Conservation (phyloP, 2,888 invertebrate species). For the Bimastos eiseni region DNA sequence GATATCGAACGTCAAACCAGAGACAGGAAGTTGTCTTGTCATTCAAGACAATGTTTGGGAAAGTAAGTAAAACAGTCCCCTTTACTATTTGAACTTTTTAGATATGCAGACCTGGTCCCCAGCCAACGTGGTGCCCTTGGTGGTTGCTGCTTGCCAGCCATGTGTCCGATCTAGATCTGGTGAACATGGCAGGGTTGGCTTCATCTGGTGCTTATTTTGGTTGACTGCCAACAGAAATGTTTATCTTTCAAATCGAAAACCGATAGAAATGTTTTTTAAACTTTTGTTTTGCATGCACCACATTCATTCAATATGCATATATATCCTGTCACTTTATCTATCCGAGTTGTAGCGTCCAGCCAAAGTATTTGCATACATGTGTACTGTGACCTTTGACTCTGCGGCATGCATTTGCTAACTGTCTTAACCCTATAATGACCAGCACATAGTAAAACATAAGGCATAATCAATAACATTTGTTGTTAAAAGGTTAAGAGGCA, state of each 20-base stretch:
- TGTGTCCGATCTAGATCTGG: too few species aligned
- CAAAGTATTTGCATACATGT: too few species aligned
- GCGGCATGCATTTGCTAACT: too few species aligned
- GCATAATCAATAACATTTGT: too few species aligned
- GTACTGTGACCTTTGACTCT: too few species aligned
- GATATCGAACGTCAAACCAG: conserved; percentile 58
- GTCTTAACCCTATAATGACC: too few species aligned
- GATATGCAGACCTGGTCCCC: not conserved
- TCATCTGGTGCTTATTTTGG: not conserved
- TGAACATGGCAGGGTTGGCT: not conserved
- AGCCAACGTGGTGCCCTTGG: too few species aligned
- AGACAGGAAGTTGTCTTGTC: conserved; percentile 53
- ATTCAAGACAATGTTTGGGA: conserved; percentile 62
- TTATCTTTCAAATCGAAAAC: not conserved
- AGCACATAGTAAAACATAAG: too few species aligned
- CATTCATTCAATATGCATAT: not conserved
- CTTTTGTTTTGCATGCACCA: not conserved
- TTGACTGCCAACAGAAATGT: not conserved
- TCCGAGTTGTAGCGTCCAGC: too few species aligned
- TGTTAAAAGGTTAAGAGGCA: too few species aligned
- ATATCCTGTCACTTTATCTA: too few species aligned
- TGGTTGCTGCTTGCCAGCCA: too few species aligned
- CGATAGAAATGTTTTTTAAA: not conserved
- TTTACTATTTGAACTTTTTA: not conserved
- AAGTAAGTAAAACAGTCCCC: conserved; percentile 50